Percentiles rank a stretch among this genome's conserved stretches.
phyloP scores from a whole-genome alignment of 2,888 invertebrate species.

The Anagyrus pseudococci region DNA sequence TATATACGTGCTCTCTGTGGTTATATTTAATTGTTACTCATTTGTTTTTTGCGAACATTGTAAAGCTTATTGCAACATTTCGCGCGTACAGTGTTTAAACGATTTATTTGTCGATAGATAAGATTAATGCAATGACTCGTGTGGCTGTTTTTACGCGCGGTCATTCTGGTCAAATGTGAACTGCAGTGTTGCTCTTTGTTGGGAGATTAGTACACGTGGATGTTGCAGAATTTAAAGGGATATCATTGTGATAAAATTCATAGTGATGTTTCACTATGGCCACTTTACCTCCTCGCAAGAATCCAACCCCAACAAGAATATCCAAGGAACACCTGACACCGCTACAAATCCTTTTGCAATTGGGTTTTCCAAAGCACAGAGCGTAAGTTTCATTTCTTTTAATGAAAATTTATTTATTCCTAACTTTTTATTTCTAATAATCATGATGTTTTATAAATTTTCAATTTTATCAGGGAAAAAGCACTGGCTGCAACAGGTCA shows the following conservation, averaged over 20 bases:
- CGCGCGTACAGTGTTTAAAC: too few relatives aligned
- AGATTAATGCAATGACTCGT: too few relatives aligned
- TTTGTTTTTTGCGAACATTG: too few relatives aligned
- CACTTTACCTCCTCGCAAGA: slow-evolving; percentile 78
- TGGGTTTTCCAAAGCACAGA: slow-evolving; percentile 88
- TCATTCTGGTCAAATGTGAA: too few relatives aligned
- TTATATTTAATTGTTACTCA: too few relatives aligned
- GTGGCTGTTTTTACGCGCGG: too few relatives aligned
- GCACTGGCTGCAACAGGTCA: slow-evolving; percentile 90
- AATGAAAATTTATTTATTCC: background rate
- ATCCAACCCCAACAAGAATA: slow-evolving; percentile 74
- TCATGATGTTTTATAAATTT: background rate
- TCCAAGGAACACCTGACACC: slow-evolving; percentile 78
- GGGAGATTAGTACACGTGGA: background rate
- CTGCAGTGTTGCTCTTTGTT: too few relatives aligned
- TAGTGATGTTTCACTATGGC: slow-evolving; percentile 67
- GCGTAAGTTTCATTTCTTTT: slow-evolving; percentile 72
- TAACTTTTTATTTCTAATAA: background rate
- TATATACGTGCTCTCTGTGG: too few relatives aligned
- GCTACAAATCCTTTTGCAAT: slow-evolving; percentile 82
- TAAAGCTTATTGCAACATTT: too few relatives aligned
- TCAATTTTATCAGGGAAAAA: slow-evolving; percentile 73
- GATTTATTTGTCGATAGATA: too few relatives aligned
- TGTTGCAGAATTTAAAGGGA: background rate
- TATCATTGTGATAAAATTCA: background rate